Base-by-base conservation (phyloP, 2,797 vertebrate species). In the Rousettus madagascariensis region DNA sequence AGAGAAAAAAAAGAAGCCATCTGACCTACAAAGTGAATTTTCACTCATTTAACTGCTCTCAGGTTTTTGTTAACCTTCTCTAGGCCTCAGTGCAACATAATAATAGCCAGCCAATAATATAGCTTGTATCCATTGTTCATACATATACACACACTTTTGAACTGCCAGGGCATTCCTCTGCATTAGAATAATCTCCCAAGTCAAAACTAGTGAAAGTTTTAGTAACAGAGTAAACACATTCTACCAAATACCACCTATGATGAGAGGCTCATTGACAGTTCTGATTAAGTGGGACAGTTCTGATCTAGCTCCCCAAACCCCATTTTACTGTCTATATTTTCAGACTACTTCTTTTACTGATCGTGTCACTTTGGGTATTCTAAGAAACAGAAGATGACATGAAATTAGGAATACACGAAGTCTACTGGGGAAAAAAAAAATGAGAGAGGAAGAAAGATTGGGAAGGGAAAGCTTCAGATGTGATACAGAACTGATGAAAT, bases 61-160 rank as follows among this genome's bases (percentile, higher is more conserved):
- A 89, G 71, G 57, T 59, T 91, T 92, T 85, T 49, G 17, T 85
- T 91, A 55, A 86, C 51, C 49, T 91, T 91, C 51, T 69, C 24
- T 63, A 79, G 88, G 22, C 33, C 30, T 77, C n/a, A 87, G 1
- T 63, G 30, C 55, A 68, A 46, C 30, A 46, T 69, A 49, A 49
- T 33, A 72, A 88, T 49, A 79, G 7, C 87, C n/a, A 74, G 51
- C 28, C 41, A 86, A 43, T 82, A 83, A 78, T 12, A 57, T 12
- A 57, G 55, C 46, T 55, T 79, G 65, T 71, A 46, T 66, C 41
- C 66, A 53, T 79, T 89, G 22, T 89, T 43, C 53, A 57, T 5
- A 78, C 17, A 86, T 4, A 3, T 6, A 84, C 16, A 38, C 61
- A 86, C 72, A 69, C 30, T 46, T 63, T 71, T 87, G 88, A 85